Evolutionary conservation across 2,888 invertebrate genomes (phyloP), one percentile per base, ranked within the genome.

Genomic region (Erpobdella octoculata): DNA sequence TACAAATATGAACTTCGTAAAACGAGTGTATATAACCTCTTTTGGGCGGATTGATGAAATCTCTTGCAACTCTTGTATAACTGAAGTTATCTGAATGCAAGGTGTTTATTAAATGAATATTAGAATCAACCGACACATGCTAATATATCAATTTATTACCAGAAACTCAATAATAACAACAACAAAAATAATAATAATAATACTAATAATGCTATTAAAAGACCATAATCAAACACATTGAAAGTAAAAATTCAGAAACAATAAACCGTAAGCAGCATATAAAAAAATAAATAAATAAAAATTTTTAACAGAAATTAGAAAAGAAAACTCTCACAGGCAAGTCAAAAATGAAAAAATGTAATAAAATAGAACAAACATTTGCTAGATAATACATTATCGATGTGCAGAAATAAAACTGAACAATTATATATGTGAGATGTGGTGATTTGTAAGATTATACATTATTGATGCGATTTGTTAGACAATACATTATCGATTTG

Each of bases 1-100:
- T 35, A 6, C 31, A 61, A 5, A 31, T 62, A 28, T 62, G 33
- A 8, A 62, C n/a, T n/a, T 35, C 5, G 5, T 31, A 62, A 8
- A 62, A 6, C 59, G n/a, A 21, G 31, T 35, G 28, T 5, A 65
- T 37, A 25, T 38, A 8, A 69, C 69, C 69, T 69, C 33, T 53
- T 31, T 58, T 69, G n/a, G 69, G 69, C 21, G n/a, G 53, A 25
- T 46, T 53, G 18, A 69, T 36, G 21, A 69, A 69, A 31, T 69
- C 69, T 25, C 35, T 69, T 2, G 21, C 53, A 31, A 69, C 69
- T 58, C 58, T 53, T 3, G 53, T 69, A 37, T 69, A 69, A 37
- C 69, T 69, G 53, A 69, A 69, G 33, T 69, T 58, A 21, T 41
- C 69, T 69, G 69, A 8, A 33, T 12, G n/a, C n/a, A n/a, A 8